Conservation (phyloP, 2,113 vertebrate species). For the Peromyscus maniculatus region DNA sequence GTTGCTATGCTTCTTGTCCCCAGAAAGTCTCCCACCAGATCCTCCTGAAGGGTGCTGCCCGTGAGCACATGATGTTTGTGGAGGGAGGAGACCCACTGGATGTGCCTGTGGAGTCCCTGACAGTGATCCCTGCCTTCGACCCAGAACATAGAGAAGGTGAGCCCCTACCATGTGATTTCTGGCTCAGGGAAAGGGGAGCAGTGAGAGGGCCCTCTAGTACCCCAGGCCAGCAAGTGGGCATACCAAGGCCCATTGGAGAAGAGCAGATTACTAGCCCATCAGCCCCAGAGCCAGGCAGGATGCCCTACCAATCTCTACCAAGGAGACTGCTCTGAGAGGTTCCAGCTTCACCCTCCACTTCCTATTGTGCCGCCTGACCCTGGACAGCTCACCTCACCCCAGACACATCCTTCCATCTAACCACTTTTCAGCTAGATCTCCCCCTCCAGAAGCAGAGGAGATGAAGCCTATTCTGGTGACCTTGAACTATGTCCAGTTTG, state of each 20-base stretch:
- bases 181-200: not conserved
- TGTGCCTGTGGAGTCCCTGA: conserved; percentile 89
- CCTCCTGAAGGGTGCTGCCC: conserved; percentile 90
- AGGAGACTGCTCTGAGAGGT: not conserved
- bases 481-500: conserved; percentile 84
- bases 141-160: conserved; percentile 85
- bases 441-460: conserved; percentile 78
- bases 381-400: no score
- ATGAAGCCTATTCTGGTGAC: conserved; percentile 89
- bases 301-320: no score
- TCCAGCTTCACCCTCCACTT: not conserved
- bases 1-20: not conserved
- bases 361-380: not conserved
- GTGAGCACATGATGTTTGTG: conserved; percentile 90
- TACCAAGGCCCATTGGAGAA: not conserved
- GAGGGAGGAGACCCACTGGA: conserved; percentile 90
- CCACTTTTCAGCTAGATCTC: not conserved
- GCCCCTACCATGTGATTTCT: not conserved
- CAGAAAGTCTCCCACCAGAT: conserved; percentile 90
- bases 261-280: not conserved
- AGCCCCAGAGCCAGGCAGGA: not conserved
- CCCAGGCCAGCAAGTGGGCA: not conserved
- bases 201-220: no score
- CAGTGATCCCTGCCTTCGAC: conserved; percentile 54
- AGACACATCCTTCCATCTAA: accelerated